Evolutionary conservation across 2,113 vertebrate genomes (phyloP).

Genomic region (Equus przewalskii): DNA sequence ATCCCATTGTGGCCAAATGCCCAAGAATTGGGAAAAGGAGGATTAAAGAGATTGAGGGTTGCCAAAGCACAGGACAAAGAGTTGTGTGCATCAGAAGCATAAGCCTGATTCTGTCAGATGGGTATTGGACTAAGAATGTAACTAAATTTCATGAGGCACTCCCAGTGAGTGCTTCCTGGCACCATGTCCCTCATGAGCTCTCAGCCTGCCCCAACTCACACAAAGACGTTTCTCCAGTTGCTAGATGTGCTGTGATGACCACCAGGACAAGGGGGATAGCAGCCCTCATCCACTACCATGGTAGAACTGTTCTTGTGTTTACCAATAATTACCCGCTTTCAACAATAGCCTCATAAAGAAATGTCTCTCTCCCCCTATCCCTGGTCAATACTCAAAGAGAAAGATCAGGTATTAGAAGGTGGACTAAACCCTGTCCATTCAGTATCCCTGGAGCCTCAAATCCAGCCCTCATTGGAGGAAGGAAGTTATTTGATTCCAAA

Average conservation of each 20-base stretch:
- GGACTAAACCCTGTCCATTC: fast-evolving
- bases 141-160: neutral
- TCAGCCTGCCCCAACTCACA: neutral
- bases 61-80: neutral
- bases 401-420: neutral
- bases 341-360: neutral
- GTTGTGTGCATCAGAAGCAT: neutral
- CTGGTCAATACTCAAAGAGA: neutral
- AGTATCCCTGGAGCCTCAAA: neutral
- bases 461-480: neutral
- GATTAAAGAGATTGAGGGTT: too few species aligned
- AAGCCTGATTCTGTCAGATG: neutral
- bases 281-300: neutral
- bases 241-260: neutral
- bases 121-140: neutral
- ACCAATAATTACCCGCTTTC: neutral
- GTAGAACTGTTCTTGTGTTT: neutral
- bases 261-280: neutral
- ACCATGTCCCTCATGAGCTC: fast-evolving
- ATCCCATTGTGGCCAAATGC: neutral
- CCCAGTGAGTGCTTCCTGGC: neutral
- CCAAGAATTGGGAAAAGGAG: neutral
- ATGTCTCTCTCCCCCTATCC: neutral
- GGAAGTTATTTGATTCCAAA: neutral
- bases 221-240: neutral